Evolutionary conservation across 37 sponge, comb jelly and placozoan species (phyloP), one percentile per base, ranked within the genome.

Genomic region (Petrosia ficiformis): DNA sequence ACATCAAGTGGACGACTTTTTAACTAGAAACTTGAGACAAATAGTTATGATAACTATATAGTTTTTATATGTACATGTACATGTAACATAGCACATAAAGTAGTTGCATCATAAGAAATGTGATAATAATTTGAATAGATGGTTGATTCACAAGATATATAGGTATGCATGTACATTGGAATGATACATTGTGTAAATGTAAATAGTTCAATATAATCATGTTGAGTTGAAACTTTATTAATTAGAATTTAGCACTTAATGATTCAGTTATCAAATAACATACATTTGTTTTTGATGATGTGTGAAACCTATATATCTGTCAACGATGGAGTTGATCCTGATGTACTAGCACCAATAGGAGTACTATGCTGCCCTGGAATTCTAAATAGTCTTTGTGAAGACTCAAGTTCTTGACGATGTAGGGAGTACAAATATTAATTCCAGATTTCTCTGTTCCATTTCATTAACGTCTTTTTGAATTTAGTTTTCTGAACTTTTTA

Each of bases 391-490:
- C 28, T 59, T 35, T 31, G 42, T 6, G 56, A 4, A 29, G 21
- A 33, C 54, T 70, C 72, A 34, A 76, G 48, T 8, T 80, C 86
- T 21, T 35, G 65, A 32, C 4, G 39, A 38, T 70, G 56, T 6
- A n/a, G 38, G 1, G 0, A 24, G 24, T 37, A 48, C 34, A 87
- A 42, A 56, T 66, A 83, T 63, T 41, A 83, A 4, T 26, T 75
- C 65, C 3, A 91, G 73, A 63, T 87, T 87, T 21, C 78, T 26
- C 40, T 26, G 42, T 80, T 91, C 92, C 66, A 87, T 39, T 0
- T 38, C 43, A 24, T 71, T 54, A 11, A 38, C 72, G 67, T 86
- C 88, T 14, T 8, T 37, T 26, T 25, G 31, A 66, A 83, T 38
- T 31, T 32, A 52, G 2, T 71, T 68, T 8, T 77, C 67, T 19